Base-by-base conservation (phyloP, 2,113 vertebrate species). In the Pedetes capensis region DNA sequence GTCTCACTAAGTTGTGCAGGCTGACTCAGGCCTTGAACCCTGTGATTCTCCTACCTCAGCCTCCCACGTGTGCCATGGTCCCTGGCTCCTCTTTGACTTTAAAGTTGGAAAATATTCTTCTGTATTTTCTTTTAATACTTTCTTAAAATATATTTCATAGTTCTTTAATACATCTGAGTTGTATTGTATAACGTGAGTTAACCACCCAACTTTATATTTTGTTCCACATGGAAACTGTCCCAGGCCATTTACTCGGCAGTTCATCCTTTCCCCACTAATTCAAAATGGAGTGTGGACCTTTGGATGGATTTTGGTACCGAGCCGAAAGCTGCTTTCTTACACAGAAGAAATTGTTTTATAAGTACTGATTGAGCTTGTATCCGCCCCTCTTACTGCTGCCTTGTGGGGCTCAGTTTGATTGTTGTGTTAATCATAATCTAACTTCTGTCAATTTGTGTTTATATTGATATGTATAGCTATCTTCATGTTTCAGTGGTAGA, bases 81-180 rank as follows among this genome's bases (percentile, higher is more conserved):
- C n/a, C n/a, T n/a, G n/a, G n/a, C n/a, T n/a, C n/a, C n/a, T n/a
- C n/a, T n/a, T n/a, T n/a, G n/a, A n/a, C n/a, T 93, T 88, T 71
- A 92, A 89, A 92, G 87, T 84, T 75, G 69, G 42, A 90, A 89
- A 94, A 81, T 76, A 83, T 74, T 79, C 27, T 86, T 85, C 53
- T 85, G 11, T 91, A 55, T 85, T 97, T 94, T 92, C 47, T 83
- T 80, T 75, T 57, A 87, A 91, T 85, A 63, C 34, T 59, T 82
- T n/a, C 37, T 91, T 93, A 93, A 81, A 71, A 18, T 64, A 61
- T n/a, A n/a, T n/a, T n/a, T n/a, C 55, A 59, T 71, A 59, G 49
- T 37, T 79, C 39, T 92, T 89, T 81, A 81, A 53, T 72, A 85
- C 47, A 80, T 83, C n/a, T 93, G 84, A 25, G 59, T 32, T 84